Percentiles rank a stretch among this genome's conserved stretches.
These are phyloP conservation scores for Leucopsar rothschildi DNA, from an alignment of 2,113 vertebrate genomes.

Conservation along the genomic window DNA sequence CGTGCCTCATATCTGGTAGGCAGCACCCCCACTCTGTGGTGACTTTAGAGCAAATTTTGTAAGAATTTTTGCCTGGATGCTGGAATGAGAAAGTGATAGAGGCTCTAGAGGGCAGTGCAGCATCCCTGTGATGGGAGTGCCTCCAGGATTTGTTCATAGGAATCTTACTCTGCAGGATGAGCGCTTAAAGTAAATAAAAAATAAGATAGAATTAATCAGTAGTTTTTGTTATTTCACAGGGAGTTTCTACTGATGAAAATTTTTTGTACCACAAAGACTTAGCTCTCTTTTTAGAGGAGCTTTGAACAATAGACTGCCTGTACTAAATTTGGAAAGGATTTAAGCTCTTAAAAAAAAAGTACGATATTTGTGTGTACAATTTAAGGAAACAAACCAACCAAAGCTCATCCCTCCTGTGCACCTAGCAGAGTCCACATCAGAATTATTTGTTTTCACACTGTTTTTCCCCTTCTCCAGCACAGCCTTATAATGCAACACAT, in stretches of 20 bases:
- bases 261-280: neutral
- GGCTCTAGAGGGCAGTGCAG: conserved; percentile 55
- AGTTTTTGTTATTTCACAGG: neutral
- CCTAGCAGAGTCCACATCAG: neutral
- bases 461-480: neutral
- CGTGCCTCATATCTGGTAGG: rapidly evolving
- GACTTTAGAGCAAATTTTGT: neutral
- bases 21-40: neutral
- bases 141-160: neutral
- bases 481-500: neutral
- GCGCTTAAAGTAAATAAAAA: neutral
- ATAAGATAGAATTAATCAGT: neutral
- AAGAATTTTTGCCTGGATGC: neutral
- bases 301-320: neutral
- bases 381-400: neutral
- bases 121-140: neutral
- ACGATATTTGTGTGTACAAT: neutral
- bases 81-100: neutral
- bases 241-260: neutral
- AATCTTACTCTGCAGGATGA: neutral
- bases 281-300: neutral
- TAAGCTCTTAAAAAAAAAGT: neutral
- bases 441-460: neutral
- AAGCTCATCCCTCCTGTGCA: neutral
- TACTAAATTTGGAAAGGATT: neutral